phyloP scores from a whole-genome alignment of 2,113 vertebrate genomes.

The Nematolebias whitei region DNA sequence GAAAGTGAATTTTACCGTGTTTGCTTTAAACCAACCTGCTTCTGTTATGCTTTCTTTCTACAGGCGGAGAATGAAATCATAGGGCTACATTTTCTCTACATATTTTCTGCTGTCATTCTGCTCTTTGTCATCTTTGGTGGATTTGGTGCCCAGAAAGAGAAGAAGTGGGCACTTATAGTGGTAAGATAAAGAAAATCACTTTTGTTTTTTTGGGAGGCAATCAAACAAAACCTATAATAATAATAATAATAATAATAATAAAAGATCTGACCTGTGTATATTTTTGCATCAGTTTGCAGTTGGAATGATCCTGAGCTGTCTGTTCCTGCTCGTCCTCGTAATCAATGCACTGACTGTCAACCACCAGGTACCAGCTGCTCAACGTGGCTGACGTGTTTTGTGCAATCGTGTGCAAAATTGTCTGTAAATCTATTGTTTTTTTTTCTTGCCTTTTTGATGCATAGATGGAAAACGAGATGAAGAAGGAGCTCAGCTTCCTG shows the following conservation, averaged over 20 bases:
- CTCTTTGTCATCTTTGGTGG: slow-evolving; percentile 33
- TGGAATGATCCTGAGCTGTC: slow-evolving; percentile 42
- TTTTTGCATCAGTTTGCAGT: slow-evolving; percentile 46
- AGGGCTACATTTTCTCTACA: slow-evolving; percentile 4
- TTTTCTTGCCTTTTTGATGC: background rate
- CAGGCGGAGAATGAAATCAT: background rate
- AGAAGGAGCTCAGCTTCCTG: background rate
- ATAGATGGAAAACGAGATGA: background rate
- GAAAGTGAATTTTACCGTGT: too few relatives aligned
- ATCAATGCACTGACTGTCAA: background rate
- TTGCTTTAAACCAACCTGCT: too few relatives aligned
- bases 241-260: too few relatives aligned
- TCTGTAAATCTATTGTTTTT: background rate
- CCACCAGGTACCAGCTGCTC: too few relatives aligned
- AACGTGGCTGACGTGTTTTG: too few relatives aligned
- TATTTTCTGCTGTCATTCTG: slow-evolving; percentile 2
- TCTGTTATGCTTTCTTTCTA: slow-evolving; percentile 4
- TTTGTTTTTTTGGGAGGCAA: too few relatives aligned
- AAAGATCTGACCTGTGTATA: background rate
- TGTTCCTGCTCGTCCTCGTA: background rate
- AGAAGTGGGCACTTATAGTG: slow-evolving; percentile 55
- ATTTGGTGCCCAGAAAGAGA: slow-evolving; percentile 52
- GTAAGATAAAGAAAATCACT: too few relatives aligned
- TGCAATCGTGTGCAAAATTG: too few relatives aligned
- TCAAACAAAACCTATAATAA: too few relatives aligned